Evolutionary conservation across 2,797 vertebrate species (phyloP).

Genomic region (Myripristis murdjan): DNA sequence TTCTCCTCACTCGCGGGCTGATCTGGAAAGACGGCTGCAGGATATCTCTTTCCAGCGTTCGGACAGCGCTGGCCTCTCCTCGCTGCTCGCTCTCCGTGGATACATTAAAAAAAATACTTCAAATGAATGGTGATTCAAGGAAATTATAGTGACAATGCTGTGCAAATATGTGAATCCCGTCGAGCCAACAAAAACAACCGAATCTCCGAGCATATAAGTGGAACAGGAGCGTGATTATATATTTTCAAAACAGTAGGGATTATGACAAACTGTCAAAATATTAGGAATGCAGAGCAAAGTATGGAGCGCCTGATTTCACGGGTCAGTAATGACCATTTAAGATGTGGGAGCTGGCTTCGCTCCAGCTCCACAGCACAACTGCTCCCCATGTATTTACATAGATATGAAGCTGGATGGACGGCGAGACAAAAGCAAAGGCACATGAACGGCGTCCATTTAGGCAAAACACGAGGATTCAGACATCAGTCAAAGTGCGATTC

Average conservation of each 20-base stretch:
- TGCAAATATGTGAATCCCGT: not conserved
- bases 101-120: slow-evolving; percentile 30
- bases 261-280: not conserved
- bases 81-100: not conserved
- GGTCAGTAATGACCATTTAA: no score
- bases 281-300: not conserved
- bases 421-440: no score
- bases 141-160: not conserved
- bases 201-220: not conserved
- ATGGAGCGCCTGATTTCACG: no score
- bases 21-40: slow-evolving; percentile 31
- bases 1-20: not conserved
- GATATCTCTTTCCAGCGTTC: slow-evolving; percentile 19
- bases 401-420: no score
- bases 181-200: not conserved
- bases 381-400: no score
- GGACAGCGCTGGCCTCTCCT: not conserved
- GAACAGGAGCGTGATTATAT: not conserved
- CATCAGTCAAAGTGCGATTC: no score
- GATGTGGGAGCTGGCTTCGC: no score
- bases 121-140: slow-evolving; percentile 17
- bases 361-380: no score
- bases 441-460: no score
- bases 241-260: not conserved
- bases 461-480: no score